Conservation (phyloP, 2,888 invertebrate genomes). For the Hyalella azteca region DNA sequence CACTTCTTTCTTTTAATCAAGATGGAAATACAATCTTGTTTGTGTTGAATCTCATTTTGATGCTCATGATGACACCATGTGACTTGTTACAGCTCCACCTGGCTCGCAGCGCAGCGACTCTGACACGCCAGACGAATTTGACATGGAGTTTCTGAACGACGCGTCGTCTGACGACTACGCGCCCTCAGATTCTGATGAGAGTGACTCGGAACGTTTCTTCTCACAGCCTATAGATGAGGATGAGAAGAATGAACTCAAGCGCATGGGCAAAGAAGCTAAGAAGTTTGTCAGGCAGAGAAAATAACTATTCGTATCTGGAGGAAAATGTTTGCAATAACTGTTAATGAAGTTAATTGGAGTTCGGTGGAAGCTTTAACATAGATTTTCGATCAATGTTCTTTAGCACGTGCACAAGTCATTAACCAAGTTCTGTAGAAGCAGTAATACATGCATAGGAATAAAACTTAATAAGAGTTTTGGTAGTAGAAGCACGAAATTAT, state of each 20-base stretch:
- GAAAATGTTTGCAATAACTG: not conserved
- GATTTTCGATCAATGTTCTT: no score
- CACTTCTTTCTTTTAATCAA: no score
- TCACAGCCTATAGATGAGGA: conserved; percentile 37
- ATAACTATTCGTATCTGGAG: not conserved
- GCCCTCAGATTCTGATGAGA: conserved; percentile 62
- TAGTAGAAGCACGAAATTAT: no score
- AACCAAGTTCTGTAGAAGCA: no score
- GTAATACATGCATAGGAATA: no score
- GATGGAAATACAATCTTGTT: no score
- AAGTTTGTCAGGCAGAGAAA: conserved; percentile 49
- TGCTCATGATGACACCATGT: not conserved
- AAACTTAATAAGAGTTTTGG: no score
- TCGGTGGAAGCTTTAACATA: no score
- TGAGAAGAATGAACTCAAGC: conserved; percentile 45
- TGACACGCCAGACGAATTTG: conserved; percentile 61
- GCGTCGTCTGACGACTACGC: conserved; percentile 66
- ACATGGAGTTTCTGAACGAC: conserved; percentile 67
- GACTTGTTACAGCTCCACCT: not conserved
- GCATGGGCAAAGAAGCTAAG: conserved; percentile 51
- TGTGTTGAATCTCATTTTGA: no score
- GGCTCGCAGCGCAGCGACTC: conserved; percentile 62
- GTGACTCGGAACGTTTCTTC: conserved; percentile 37
- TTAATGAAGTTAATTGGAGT: no score
- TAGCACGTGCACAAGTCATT: no score